Evolutionary conservation across 1,140 invertebrate species (phyloP), one percentile per base, ranked within the genome.

Genomic region (Bombus turneri): DNA sequence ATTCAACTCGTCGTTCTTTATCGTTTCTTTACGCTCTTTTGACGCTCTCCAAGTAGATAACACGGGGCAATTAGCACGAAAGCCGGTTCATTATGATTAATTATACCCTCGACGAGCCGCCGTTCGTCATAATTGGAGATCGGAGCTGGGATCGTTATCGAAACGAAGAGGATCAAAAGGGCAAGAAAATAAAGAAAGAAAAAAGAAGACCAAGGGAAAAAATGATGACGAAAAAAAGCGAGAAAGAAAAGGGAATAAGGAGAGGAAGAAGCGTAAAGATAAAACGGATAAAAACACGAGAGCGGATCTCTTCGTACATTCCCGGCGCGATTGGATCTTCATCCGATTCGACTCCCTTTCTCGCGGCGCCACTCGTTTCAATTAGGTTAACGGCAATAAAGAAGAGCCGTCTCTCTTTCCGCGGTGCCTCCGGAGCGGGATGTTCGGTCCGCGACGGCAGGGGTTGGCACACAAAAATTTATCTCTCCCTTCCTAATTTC

Each of bases 401-500:
- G 72, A 87, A 74, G 80, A 80, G 59, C 41, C 10, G 53, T 71
- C 82, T 71, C 83, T 34, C 66, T 57, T 37, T n/a, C 57, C 57
- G 57, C 82, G 37, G 37, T 37, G 66, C 59, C 68, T 66, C 28
- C 73, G 31, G 71, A 66, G 34, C 73, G 43, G 31, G 12, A 15
- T 18, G 10, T 31, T 31, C 39, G n/a, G 13, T 37, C 15, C 15
- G 15, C 2, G 31, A 28, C 1, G 59, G 28, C 18, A 72, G 57
- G 53, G n/a, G 74, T 25, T 15, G 71, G 57, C 13, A 43, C 25
- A 73, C 72, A 85, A 85, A 85, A 87, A 87, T 87, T 85, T 87
- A 90, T 90, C 86, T 66, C 79, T 79, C 85, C 78, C 47, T 74
- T 74, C 77, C 73, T 91, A 90, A 86, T 91, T 91, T 91, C 84